Base-by-base conservation (phyloP, 2,888 invertebrate species). In the Leucophora obtusa region DNA sequence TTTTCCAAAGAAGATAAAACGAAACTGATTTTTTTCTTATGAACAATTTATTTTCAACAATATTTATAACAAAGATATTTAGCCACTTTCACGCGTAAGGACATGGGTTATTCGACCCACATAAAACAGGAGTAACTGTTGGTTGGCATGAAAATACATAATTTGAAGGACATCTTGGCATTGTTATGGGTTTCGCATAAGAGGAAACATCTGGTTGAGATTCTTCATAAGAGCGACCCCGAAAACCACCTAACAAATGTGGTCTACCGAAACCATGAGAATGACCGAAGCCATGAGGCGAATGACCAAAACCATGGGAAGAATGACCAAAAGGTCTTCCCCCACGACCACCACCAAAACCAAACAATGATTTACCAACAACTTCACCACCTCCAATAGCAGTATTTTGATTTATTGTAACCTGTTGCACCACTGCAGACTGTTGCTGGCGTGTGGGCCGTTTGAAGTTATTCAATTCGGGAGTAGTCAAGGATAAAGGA, bases 321-420 rank as follows among this genome's bases (percentile, higher is more conserved):
- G n/a, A n/a, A 7, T 24, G 10, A 11, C 56, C 15, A 11, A 24
- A 17, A 56, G n/a, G 56, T 47, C 28, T 56, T 10, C 21, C 24
- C 14, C 43, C 56, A n/a, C 15, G 43, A 14, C 24, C 43, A 9
- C 54, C 56, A 1, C 56, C 56, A 56, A 24, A n/a, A 33, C 43
- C 43, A 47, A 38, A 38, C 2, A 6, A 38, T 11, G 38, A 11
- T 11, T 11, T 28, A 11, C 38, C 38, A 14, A 4, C 11, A 38
- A 9, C 10, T 11, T 14, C 2, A 14, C 11, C 38, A 8, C 35
- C 38, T 24, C 38, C 28, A 11, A 54, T n/a, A 14, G 21, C 38
- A 17, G 68, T 14, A 47, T 68, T 68, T 28, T 68, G 56, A 68
- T 68, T 68, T 8, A 68, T 56, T 8, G 68, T 68, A 5, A 68